Percentiles rank a stretch among this genome's conserved stretches.
Conservation (phyloP, 2,888 invertebrate species). For the Athetis lepigone region DNA sequence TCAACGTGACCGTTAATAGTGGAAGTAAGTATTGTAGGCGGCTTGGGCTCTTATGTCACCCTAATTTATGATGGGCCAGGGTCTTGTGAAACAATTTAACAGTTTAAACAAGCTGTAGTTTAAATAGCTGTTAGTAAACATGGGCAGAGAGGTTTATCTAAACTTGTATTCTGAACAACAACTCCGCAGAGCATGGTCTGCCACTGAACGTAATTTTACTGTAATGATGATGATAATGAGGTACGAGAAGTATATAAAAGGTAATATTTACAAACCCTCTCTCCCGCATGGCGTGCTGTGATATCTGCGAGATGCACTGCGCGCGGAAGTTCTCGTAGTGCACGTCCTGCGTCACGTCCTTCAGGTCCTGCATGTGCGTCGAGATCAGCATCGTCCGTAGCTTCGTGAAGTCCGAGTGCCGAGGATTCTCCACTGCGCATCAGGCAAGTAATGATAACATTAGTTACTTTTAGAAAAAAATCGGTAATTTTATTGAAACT, state of each 20-base stretch:
- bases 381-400: constrained; percentile 97
- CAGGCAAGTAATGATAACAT: background rate
- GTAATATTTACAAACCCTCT: constrained; percentile 91
- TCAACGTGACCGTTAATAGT: constrained; percentile 43
- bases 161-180: no score
- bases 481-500: no score
- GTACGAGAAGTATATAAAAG: constrained; percentile 17
- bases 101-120: background rate
- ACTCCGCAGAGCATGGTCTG: background rate
- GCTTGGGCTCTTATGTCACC: constrained; percentile 18
- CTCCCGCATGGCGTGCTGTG: constrained; percentile 96
- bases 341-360: constrained; percentile 98
- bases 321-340: constrained; percentile 99
- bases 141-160: background rate
- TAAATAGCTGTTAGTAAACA: no score
- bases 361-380: constrained; percentile 99
- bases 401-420: constrained; percentile 98
- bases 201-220: background rate
- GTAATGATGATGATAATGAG: constrained; percentile 19
- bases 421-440: constrained; percentile 96
- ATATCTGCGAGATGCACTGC: constrained; percentile 98
- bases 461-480: background rate
- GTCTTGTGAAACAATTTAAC: background rate
- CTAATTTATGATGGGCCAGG: constrained; percentile 24
- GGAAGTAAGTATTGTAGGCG: constrained; percentile 34